Evolutionary conservation across 2,797 vertebrate species (phyloP).

Genomic region (Dromococcyx pavoninus): DNA sequence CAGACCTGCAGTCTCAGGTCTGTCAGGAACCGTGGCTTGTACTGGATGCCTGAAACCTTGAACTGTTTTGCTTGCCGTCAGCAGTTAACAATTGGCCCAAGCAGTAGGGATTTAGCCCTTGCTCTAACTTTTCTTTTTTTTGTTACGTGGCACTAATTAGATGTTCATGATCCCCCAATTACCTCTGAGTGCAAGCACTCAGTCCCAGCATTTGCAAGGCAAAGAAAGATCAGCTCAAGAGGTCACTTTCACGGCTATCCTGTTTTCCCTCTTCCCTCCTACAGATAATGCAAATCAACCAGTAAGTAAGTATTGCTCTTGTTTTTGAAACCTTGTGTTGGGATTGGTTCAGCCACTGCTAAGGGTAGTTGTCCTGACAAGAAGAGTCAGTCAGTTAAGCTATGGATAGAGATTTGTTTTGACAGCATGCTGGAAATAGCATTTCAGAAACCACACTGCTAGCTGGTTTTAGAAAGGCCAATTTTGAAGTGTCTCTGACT

Average conservation of each 20-base stretch:
- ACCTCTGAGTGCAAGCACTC: background rate
- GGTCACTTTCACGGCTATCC: background rate
- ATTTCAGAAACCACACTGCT: conserved; percentile 17
- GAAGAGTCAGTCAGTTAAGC: conserved; percentile 19
- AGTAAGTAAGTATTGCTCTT: background rate
- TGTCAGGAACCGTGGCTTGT: background rate
- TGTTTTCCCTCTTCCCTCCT: background rate
- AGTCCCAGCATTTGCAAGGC: background rate
- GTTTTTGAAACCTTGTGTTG: background rate
- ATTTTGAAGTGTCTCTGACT: background rate
- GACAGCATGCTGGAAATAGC: conserved; percentile 48
- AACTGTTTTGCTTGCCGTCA: background rate
- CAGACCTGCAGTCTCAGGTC: background rate
- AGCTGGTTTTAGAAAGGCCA: background rate
- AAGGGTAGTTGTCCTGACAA: conserved; percentile 7
- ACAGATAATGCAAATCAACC: background rate
- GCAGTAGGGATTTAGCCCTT: background rate
- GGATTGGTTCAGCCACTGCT: background rate
- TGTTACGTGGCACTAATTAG: background rate
- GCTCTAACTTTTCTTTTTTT: background rate
- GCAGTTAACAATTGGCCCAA: background rate
- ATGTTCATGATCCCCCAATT: background rate
- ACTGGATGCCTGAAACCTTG: background rate
- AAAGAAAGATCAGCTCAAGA: background rate
- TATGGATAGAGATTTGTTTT: conserved; percentile 39